Evolutionary conservation across 2,797 vertebrate species (phyloP).

Genomic region (Cyclopterus lumpus): DNA sequence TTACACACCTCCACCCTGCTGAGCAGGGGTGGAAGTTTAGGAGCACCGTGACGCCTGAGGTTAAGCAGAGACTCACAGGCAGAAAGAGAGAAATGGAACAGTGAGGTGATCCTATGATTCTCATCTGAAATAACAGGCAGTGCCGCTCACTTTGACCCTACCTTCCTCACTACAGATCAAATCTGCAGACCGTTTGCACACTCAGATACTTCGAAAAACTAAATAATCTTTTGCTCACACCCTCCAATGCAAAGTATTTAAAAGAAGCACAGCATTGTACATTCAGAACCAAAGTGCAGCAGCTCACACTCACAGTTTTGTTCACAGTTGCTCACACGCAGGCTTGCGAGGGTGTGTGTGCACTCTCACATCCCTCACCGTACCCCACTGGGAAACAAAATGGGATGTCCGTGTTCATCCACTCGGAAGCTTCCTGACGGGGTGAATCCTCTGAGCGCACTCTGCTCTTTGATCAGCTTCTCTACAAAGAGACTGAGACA

Average conservation of each 20-base stretch:
- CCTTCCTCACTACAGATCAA: conserved; percentile 70
- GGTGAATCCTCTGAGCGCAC: conserved; percentile 59
- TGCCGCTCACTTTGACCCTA: conserved; percentile 22
- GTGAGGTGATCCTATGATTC: conserved; percentile 61
- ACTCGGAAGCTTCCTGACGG: conserved; percentile 55
- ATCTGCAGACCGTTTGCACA: conserved; percentile 38
- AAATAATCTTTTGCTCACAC: conserved; percentile 32
- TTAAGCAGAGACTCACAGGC: conserved; percentile 33
- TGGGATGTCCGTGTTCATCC: conserved; percentile 63
- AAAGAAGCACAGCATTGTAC: conserved; percentile 37
- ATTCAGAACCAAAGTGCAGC: not conserved
- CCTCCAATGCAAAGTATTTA: conserved; percentile 8
- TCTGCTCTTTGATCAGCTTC: conserved; percentile 64
- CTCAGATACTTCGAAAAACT: conserved; percentile 34
- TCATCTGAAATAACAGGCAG: conserved; percentile 69
- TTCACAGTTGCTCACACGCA: conserved; percentile 20
- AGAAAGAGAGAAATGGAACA: conserved; percentile 10
- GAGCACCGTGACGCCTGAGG: conserved; percentile 49
- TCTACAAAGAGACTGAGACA: conserved; percentile 60
- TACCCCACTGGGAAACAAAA: conserved; percentile 54
- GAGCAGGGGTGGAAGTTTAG: not conserved
- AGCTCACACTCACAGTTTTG: conserved; percentile 14
- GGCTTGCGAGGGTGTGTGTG: not conserved
- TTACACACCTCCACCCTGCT: not conserved
- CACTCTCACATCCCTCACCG: conserved; percentile 13